phyloP scores from a whole-genome alignment of 2,888 invertebrate genomes.

The Apodemia duryi region DNA sequence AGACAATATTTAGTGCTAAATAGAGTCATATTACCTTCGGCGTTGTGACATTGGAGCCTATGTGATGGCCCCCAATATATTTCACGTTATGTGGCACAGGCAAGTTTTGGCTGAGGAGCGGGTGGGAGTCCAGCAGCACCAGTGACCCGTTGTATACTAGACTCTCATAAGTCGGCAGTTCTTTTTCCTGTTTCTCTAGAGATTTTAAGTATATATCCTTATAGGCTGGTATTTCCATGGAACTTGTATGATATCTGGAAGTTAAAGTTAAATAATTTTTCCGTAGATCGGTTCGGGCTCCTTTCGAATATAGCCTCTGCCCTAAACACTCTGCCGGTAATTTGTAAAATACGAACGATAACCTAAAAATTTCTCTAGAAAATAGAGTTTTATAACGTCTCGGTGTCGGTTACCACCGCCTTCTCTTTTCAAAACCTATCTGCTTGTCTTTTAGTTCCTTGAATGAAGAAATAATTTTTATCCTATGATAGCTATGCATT shows the following conservation, averaged over 20 bases:
- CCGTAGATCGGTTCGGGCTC: too few relatives aligned
- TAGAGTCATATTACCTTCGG: conserved; percentile 37
- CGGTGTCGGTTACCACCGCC: too few relatives aligned
- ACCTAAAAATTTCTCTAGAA: too few relatives aligned
- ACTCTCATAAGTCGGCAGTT: conserved; percentile 41
- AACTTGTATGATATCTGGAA: conserved; percentile 42
- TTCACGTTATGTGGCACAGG: conserved; percentile 45
- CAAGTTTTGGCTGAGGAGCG: conserved; percentile 42
- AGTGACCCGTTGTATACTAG: conserved; percentile 43
- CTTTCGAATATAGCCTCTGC: too few relatives aligned
- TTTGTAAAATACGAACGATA: too few relatives aligned
- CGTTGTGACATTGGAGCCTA: conserved; percentile 36
- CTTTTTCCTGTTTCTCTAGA: conserved; percentile 39
- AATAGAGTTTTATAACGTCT: too few relatives aligned
- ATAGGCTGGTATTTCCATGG: conserved; percentile 44
- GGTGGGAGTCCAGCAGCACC: conserved; percentile 49
- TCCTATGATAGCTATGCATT: too few relatives aligned
- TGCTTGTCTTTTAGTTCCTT: too few relatives aligned
- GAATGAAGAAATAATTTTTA: too few relatives aligned
- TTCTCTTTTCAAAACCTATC: too few relatives aligned
- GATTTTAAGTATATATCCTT: conserved; percentile 40
- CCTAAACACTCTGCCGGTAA: too few relatives aligned
- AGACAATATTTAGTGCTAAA: not conserved
- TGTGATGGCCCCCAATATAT: conserved; percentile 51
- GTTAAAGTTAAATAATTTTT: conserved; percentile 26